Percentiles rank a stretch among this genome's conserved stretches.
phyloP scores from a whole-genome alignment of 2,797 vertebrate species.

The Halcyon chelicuti region DNA sequence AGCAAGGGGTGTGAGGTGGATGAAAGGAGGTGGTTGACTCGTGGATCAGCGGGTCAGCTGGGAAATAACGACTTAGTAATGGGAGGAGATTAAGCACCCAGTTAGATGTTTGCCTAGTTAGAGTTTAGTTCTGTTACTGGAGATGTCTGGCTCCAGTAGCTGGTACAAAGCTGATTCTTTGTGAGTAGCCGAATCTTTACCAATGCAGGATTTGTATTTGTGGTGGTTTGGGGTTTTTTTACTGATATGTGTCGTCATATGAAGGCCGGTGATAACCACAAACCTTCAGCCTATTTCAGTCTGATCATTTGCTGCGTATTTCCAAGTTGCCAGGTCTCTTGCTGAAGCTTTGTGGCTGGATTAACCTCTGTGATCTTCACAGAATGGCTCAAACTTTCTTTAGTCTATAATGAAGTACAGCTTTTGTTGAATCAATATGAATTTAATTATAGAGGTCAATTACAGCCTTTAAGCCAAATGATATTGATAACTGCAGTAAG shows the following conservation, averaged over 20 bases:
- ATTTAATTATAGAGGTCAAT: background rate
- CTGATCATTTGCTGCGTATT: background rate
- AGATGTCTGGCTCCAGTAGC: background rate
- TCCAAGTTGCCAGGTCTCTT: background rate
- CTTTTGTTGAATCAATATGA: background rate
- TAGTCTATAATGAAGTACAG: background rate
- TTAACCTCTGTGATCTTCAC: background rate
- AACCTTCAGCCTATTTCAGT: background rate
- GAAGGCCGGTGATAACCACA: background rate
- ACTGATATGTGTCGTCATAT: background rate
- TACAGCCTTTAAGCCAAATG: background rate
- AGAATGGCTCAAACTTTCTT: background rate
- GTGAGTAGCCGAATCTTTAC: background rate
- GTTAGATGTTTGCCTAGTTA: background rate
- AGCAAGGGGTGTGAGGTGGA: background rate
- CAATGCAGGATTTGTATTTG: background rate
- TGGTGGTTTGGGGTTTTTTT: background rate
- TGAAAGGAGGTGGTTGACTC: background rate
- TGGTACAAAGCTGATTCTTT: background rate
- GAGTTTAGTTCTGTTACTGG: background rate
- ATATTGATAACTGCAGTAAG: background rate
- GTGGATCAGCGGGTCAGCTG: background rate
- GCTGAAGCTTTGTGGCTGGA: background rate
- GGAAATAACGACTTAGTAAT: background rate
- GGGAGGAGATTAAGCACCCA: background rate